Evolutionary conservation across 2,888 invertebrate species (phyloP).

Genomic region (Papilio gigon): DNA sequence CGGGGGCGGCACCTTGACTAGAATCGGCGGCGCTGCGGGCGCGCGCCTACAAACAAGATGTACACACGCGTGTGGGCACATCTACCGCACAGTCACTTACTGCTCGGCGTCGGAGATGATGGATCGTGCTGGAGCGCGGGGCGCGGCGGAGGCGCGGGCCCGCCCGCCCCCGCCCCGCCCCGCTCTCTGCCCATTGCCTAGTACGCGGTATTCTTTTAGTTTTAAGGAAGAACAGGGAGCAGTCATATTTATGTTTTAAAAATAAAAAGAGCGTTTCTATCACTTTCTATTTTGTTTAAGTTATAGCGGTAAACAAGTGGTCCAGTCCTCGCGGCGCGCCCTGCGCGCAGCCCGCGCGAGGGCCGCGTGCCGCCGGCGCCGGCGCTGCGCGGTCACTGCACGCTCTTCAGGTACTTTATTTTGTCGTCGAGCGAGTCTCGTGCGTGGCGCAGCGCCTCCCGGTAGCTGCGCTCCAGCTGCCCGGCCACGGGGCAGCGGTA

Average conservation of each 20-base stretch:
- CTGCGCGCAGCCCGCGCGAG: constrained; percentile 27
- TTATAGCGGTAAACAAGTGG: background rate
- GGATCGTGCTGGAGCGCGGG: background rate
- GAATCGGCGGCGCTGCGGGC: background rate
- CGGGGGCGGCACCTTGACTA: background rate
- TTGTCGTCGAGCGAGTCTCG: constrained; percentile 80
- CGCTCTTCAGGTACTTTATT: constrained; percentile 77
- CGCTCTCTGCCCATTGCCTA: no score
- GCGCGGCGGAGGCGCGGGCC: no score
- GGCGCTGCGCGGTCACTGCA: constrained; percentile 57
- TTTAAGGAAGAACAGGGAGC: background rate
- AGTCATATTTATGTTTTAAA: background rate
- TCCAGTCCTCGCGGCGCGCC: background rate
- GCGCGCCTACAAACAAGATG: no score
- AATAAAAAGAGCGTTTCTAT: background rate
- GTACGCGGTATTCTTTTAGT: background rate
- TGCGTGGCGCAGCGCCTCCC: constrained; percentile 77
- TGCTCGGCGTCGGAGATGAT: no score
- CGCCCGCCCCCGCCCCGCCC: no score
- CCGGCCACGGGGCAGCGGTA: constrained; percentile 70
- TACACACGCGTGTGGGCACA: no score
- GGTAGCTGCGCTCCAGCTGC: constrained; percentile 76
- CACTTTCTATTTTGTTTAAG: background rate
- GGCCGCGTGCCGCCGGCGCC: background rate
- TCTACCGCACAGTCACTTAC: no score